phyloP scores from a whole-genome alignment of 2,113 vertebrate species.

The Ellobius talpinus region DNA sequence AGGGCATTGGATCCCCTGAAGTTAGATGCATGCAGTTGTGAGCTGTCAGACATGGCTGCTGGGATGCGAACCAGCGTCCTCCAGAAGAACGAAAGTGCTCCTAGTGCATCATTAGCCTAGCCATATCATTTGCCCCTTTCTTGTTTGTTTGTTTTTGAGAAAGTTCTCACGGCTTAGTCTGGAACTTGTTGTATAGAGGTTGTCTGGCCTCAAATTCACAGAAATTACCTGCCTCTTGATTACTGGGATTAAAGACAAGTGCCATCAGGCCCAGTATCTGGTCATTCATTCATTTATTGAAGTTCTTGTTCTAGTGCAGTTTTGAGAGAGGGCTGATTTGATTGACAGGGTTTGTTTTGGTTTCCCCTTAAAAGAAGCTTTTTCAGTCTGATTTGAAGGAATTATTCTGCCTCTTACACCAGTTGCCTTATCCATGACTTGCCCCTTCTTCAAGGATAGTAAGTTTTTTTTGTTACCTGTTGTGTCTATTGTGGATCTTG shows the following conservation, averaged over 20 bases:
- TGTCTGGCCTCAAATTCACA: background rate
- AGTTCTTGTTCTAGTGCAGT: background rate
- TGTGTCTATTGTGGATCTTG: background rate
- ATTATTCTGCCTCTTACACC: background rate
- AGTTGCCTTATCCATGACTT: background rate
- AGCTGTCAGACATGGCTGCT: background rate
- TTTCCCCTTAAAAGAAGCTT: background rate
- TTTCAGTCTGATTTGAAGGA: background rate
- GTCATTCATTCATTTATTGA: background rate
- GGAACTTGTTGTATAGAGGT: background rate
- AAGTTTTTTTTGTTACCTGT: background rate
- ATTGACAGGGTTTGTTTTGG: background rate
- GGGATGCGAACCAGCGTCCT: background rate
- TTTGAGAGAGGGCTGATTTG: background rate
- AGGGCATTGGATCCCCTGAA: background rate
- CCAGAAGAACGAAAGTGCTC: background rate
- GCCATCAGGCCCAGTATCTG: background rate
- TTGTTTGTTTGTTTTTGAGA: background rate
- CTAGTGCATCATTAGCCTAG: background rate
- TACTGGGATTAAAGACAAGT: background rate
- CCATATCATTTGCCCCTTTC: background rate
- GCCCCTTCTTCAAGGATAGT: background rate
- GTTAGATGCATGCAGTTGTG: background rate
- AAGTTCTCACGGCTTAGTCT: background rate
- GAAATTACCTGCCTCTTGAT: background rate